A percentile compares a stretch with the other conserved stretches of the same genome.
phyloP scores from a whole-genome alignment of 2,113 vertebrate genomes.

The Capreolus pygargus region DNA sequence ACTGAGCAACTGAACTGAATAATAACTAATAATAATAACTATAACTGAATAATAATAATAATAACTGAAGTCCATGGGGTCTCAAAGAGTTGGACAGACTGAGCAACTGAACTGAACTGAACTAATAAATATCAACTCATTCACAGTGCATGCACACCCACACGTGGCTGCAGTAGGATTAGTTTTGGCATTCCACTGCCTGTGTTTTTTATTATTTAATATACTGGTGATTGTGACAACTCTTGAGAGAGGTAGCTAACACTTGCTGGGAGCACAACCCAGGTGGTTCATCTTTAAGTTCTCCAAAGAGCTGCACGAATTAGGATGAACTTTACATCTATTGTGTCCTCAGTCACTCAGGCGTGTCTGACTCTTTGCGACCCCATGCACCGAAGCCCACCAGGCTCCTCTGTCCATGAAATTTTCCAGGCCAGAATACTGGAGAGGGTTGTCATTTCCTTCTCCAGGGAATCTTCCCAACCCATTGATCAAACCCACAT shows the following conservation, averaged over 20 bases:
- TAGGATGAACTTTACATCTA: not conserved
- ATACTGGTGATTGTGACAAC: not conserved
- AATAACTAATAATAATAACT: no score
- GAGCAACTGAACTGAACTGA: not conserved
- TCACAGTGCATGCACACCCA: not conserved
- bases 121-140: not conserved
- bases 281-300: not conserved
- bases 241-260: slow-evolving; percentile 3
- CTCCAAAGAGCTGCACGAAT: not conserved
- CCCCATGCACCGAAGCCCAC: not conserved
- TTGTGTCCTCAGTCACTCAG: not conserved
- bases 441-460: not conserved
- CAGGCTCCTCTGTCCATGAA: not conserved
- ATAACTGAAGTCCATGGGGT: not conserved
- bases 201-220: not conserved
- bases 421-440: not conserved
- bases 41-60: no score
- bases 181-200: not conserved
- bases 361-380: not conserved
- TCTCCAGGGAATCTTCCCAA: not conserved
- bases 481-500: not conserved
- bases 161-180: not conserved
- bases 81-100: not conserved
- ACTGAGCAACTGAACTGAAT: not conserved
- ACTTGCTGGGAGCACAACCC: not conserved